Evolutionary conservation across 2,888 invertebrate genomes (phyloP), one percentile per base, ranked within the genome.

Genomic region (Alloplasta piceator): DNA sequence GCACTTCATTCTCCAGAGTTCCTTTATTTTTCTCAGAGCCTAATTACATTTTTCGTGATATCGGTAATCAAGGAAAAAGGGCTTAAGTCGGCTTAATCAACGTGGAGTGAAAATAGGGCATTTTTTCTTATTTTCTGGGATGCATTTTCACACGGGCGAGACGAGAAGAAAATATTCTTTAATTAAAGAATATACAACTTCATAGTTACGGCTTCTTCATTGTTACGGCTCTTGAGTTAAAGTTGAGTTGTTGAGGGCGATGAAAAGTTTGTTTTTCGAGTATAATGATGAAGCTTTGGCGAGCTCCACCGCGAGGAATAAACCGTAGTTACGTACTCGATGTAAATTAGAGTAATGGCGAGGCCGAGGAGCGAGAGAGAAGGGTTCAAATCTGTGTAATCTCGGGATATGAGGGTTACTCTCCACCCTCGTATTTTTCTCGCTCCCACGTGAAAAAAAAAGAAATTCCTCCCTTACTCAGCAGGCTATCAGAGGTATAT

Each of bases 251-350:
- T 38, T 26, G 39, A 48, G 12, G n/a, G 12, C 7, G 64, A 74
- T 66, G 74, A 66, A 74, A 74, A 74, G 74, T 74, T 74, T 10
- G 48, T 66, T 12, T 39, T 58, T 39, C n/a, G 38, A 66, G 26
- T 26, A 26, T 26, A 26, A 74, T 43, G 46, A 63, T 72, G 39
- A 48, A 66, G 38, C 48, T 38, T 16, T 39, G 39, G 9, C 10
- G 3, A 7, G 39, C 39, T 48, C 39, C n/a, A 48, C 58, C 14
- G 1, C 26, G 58, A 46, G 39, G 16, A 74, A 66, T 72, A 63
- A 41, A 43, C 61, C 10, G 48, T n/a, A 48, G 12, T 48, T 48
- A 48, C 12, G 48, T 48, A 48, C 26, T 26, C 26, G 26, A 26
- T 26, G 26, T 26, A 26, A 26, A 26, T 26, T 26, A 26, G 26